These are phyloP conservation scores for Cyphomyrus plagiostoma DNA, from an alignment of 2,113 vertebrate species.

Conservation along the genomic window DNA sequence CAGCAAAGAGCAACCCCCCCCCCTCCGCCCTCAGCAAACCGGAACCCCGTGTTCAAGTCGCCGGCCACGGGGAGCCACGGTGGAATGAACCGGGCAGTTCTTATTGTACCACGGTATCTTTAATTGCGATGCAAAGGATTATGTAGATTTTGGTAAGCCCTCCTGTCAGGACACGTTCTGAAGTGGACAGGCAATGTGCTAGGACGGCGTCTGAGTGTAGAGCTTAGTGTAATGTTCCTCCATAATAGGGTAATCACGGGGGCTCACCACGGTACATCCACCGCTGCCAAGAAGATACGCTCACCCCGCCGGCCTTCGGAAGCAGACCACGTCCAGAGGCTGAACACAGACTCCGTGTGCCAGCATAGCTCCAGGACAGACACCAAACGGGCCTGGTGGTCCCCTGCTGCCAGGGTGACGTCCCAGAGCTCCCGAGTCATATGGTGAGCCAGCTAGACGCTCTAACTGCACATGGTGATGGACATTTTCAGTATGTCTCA, in stretches of 20 bases:
- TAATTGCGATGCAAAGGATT: constrained; percentile 74
- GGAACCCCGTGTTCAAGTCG: constrained; percentile 35
- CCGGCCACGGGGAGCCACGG: constrained; percentile 47
- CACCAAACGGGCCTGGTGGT: neutral
- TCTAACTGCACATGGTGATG: neutral
- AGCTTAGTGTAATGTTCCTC: constrained; percentile 64
- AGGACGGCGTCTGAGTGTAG: constrained; percentile 65
- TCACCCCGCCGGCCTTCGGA: constrained; percentile 53
- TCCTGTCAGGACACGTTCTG: constrained; percentile 69
- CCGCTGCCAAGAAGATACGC: constrained; percentile 57
- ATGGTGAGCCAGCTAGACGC: neutral
- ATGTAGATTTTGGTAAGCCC: constrained; percentile 72
- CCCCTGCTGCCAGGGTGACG: neutral
- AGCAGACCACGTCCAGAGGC: constrained; percentile 35
- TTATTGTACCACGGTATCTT: constrained; percentile 75
- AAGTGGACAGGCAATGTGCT: constrained; percentile 66
- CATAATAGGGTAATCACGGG: constrained; percentile 70
- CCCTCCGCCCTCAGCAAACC: constrained; percentile 32
- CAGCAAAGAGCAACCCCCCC: neutral
- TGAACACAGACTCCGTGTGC: constrained; percentile 21
- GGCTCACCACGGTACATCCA: constrained; percentile 64
- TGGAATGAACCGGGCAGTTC: constrained; percentile 68
- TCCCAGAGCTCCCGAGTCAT: too few species aligned
- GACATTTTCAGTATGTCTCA: neutral
- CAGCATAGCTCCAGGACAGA: neutral